Base-by-base conservation (phyloP, 1,140 invertebrate species). In the Brachionus manjavacas region DNA sequence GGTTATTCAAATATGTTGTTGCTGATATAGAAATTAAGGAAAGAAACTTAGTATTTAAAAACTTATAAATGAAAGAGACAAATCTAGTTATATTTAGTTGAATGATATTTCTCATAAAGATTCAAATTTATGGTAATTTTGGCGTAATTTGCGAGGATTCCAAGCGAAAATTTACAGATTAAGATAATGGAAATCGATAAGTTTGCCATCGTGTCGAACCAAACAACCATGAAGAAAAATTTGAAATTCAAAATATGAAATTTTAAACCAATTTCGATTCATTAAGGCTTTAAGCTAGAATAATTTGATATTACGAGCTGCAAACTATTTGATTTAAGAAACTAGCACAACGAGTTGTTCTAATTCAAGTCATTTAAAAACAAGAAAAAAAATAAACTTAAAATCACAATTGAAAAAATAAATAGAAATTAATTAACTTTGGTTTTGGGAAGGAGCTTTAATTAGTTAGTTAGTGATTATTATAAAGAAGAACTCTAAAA, bases 41-140 rank as follows among this genome's bases (percentile, higher is more conserved):
- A 72, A 20, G 68, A 72, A 72, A 41, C 28, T 68, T 28, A 68
- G 31, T 28, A 68, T 31, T 31, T 68, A 68, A 20, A 16, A 72
- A 60, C 52, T 8, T 8, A 20, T 9, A 72, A 43, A 72, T 39
- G 39, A 72, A 41, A 72, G 68, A 72, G 31, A 72, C 68, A 72
- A 72, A 72, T 72, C 35, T 72, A 72, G 39, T 76, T 76, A 76
- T 76, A 49, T 76, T 76, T 76, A 76, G 20, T 49, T 76, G 41
- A 76, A 76, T 76, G 72, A 76, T 76, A 23, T 76, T 76, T 52
- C 72, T 76, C 39, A 76, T 76, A 76, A 76, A 76, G 41, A 76
- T 76, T 76, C 43, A 76, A 76, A 76, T 76, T 76, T 76, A 76
- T 76, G 72, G 72, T 76, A 76, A 76, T 76, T 76, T 49, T 76